These are phyloP conservation scores for Platysteira castanea DNA, from an alignment of 2,113 vertebrate genomes.

Conservation along the genomic window DNA sequence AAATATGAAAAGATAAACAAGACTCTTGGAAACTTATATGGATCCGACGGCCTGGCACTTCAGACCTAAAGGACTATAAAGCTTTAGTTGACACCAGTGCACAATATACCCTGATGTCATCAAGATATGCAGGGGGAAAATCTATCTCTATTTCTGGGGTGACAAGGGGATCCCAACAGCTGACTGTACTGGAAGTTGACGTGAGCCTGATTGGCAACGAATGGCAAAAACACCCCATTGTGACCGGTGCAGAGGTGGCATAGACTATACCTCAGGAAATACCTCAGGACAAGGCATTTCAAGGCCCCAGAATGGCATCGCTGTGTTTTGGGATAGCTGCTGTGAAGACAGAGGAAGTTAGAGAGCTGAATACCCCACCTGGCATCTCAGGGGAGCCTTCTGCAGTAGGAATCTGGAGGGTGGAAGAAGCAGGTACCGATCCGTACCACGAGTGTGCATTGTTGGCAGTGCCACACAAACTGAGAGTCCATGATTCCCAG, in stretches of 20 bases:
- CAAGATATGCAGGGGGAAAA: neutral
- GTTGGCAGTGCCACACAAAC: rapidly evolving
- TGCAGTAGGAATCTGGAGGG: neutral
- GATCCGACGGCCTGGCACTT: rapidly evolving
- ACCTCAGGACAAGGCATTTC: neutral
- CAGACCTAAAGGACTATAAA: neutral
- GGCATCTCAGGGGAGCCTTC: neutral
- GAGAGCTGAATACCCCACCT: neutral
- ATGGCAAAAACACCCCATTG: neutral
- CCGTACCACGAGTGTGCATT: no score
- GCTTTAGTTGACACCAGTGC: neutral
- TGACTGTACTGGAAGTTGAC: neutral
- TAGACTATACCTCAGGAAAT: neutral
- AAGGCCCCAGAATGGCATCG: neutral
- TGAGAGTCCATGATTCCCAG: neutral
- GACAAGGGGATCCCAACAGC: no score
- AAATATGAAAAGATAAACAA: neutral
- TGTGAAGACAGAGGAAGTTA: neutral
- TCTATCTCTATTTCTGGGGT: neutral
- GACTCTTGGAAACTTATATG: neutral
- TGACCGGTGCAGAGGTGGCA: neutral
- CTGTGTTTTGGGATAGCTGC: neutral
- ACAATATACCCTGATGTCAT: neutral
- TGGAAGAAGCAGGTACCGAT: neutral
- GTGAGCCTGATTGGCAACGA: neutral